These are phyloP conservation scores for Drosophila melanica DNA, from an alignment of 1,140 invertebrate genomes.

Conservation along the genomic window DNA sequence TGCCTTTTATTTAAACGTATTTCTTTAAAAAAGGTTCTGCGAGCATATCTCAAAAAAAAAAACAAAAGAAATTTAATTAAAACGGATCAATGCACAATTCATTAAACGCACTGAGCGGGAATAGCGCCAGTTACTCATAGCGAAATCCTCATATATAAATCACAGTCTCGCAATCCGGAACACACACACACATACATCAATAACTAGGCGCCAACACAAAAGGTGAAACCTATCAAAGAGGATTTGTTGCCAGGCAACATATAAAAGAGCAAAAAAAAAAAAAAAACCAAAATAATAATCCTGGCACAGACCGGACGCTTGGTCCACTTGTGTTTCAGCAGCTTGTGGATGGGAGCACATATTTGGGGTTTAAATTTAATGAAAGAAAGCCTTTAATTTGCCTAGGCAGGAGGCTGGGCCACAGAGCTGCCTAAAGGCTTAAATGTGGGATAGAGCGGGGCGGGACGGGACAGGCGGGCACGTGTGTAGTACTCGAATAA, in stretches of 20 bases:
- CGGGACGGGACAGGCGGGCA: not conserved
- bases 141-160: not conserved
- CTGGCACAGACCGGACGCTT: no score
- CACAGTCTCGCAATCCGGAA: not conserved
- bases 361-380: conserved; percentile 72
- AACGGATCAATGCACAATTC: not conserved
- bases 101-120: conserved; percentile 4
- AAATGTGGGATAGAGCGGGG: no score
- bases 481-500: conserved; percentile 54
- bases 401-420: conserved; percentile 25
- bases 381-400: conserved; percentile 59
- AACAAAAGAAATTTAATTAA: no score
- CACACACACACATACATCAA: conserved; percentile 12
- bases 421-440: conserved; percentile 61
- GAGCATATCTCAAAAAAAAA: no score
- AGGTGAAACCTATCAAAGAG: conserved; percentile 65
- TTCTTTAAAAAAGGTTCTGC: no score
- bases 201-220: conserved; percentile 25
- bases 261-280: conserved; percentile 2
- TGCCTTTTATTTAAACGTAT: no score
- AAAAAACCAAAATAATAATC: no score
- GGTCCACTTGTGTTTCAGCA: conserved; percentile 25
- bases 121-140: conserved; percentile 21
- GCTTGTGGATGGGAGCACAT: conserved; percentile 37
- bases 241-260: conserved; percentile 70